A percentile compares a stretch with the other conserved stretches of the same genome.
Conservation (phyloP, 2,797 vertebrate species). For the Gallinago solitaria region DNA sequence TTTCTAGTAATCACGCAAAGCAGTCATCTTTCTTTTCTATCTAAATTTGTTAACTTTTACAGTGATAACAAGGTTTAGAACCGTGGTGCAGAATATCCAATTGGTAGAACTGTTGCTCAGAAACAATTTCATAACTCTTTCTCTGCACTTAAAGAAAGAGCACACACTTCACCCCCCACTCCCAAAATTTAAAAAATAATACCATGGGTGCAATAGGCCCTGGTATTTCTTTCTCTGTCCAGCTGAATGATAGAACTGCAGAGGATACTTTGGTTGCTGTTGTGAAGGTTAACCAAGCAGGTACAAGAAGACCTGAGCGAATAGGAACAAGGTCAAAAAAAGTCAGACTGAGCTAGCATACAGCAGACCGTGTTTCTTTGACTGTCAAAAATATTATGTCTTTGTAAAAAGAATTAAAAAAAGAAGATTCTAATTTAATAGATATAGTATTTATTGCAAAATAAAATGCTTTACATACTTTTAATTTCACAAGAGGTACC, state of each 20-base stretch:
- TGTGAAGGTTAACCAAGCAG: neutral
- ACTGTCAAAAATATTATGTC: neutral
- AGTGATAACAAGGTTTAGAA: neutral
- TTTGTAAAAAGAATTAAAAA: neutral
- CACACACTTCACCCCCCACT: no score
- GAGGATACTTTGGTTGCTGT: neutral
- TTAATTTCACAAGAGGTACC: neutral
- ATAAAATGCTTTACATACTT: neutral
- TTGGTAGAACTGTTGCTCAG: neutral
- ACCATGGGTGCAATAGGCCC: neutral
- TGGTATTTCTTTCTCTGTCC: neutral
- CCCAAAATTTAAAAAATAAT: neutral
- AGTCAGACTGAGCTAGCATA: neutral
- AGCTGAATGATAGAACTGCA: neutral
- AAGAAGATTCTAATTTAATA: neutral
- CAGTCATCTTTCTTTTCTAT: neutral
- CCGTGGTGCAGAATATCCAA: neutral
- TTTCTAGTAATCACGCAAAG: neutral
- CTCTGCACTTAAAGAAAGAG: neutral
- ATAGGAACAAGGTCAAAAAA: neutral
- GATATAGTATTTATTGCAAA: neutral
- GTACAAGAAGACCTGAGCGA: neutral
- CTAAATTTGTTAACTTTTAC: neutral
- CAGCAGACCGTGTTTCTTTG: neutral
- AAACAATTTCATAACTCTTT: neutral